These are phyloP conservation scores for Napeogenes inachia DNA, from an alignment of 2,888 invertebrate genomes.

Conservation along the genomic window DNA sequence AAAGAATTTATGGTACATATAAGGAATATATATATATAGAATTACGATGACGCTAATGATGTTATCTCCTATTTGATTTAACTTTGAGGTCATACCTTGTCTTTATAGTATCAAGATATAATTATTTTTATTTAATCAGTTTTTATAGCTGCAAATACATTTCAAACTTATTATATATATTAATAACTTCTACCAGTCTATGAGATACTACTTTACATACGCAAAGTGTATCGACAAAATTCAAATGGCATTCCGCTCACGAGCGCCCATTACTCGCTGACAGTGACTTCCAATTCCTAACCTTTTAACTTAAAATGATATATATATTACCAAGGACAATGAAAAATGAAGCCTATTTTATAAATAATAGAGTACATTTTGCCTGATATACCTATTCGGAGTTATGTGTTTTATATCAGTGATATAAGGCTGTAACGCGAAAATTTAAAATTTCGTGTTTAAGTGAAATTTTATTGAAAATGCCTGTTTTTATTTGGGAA, in stretches of 20 bases:
- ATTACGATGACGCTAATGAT: too few relatives aligned
- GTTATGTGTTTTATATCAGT: slow-evolving; percentile 32
- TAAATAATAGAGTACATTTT: slow-evolving; percentile 27
- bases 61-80: too few relatives aligned
- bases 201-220: slow-evolving; percentile 25
- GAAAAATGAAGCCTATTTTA: slow-evolving; percentile 30
- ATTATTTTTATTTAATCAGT: too few relatives aligned
- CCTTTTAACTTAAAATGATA: slow-evolving; percentile 40
- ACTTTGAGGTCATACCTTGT: too few relatives aligned
- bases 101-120: too few relatives aligned
- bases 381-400: not conserved
- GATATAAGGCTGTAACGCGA: slow-evolving; percentile 58
- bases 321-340: slow-evolving; percentile 32
- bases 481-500: slow-evolving; percentile 62
- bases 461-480: slow-evolving; percentile 74
- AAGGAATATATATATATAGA: too few relatives aligned
- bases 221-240: slow-evolving; percentile 54
- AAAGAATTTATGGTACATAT: too few relatives aligned
- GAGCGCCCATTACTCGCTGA: slow-evolving; percentile 73
- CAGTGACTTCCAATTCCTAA: slow-evolving; percentile 75
- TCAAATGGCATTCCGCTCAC: slow-evolving; percentile 70
- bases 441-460: slow-evolving; percentile 74
- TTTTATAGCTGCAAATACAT: too few relatives aligned
- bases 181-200: slow-evolving; percentile 8
- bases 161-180: not conserved